Percentiles rank a stretch among this genome's conserved stretches.
These are phyloP conservation scores for Colostygia pectinataria DNA, from an alignment of 2,888 invertebrate genomes.

Conservation along the genomic window DNA sequence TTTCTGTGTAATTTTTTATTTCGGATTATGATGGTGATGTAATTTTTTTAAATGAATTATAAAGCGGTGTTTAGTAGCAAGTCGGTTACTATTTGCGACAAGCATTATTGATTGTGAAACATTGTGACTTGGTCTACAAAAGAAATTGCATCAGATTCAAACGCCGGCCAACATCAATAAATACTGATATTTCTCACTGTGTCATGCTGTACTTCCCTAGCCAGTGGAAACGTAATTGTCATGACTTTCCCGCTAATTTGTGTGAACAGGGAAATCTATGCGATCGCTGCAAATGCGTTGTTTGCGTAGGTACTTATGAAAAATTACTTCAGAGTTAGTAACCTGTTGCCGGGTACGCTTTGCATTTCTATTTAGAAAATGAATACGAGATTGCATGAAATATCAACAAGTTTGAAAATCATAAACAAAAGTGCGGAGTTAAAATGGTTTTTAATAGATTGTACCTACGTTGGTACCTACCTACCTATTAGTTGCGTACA, in stretches of 20 bases:
- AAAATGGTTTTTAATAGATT: background rate
- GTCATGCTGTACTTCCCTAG: constrained; percentile 54
- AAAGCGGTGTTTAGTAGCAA: too few relatives aligned
- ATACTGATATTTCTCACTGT: too few relatives aligned
- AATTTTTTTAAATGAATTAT: too few relatives aligned
- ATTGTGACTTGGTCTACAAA: too few relatives aligned
- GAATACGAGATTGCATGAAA: background rate
- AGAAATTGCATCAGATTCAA: too few relatives aligned
- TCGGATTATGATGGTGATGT: too few relatives aligned
- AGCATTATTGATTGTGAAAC: too few relatives aligned
- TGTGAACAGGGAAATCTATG: constrained; percentile 64
- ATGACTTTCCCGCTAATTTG: constrained; percentile 67
- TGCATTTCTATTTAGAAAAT: constrained; percentile 23
- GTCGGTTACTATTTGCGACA: too few relatives aligned
- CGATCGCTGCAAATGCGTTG: constrained; percentile 41
- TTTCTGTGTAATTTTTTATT: too few relatives aligned
- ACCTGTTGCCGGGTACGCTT: constrained; percentile 41
- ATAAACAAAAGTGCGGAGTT: background rate
- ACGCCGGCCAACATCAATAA: too few relatives aligned
- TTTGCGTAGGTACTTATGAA: constrained; percentile 42
- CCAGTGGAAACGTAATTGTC: constrained; percentile 67
- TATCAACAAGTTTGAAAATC: background rate
- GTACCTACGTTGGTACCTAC: too few relatives aligned
- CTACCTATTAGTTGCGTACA: too few relatives aligned
- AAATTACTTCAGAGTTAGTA: constrained; percentile 43